A percentile compares a stretch with the other conserved stretches of the same genome.
Conservation (phyloP, 2,797 vertebrate genomes). For the Diplodus sargus region DNA sequence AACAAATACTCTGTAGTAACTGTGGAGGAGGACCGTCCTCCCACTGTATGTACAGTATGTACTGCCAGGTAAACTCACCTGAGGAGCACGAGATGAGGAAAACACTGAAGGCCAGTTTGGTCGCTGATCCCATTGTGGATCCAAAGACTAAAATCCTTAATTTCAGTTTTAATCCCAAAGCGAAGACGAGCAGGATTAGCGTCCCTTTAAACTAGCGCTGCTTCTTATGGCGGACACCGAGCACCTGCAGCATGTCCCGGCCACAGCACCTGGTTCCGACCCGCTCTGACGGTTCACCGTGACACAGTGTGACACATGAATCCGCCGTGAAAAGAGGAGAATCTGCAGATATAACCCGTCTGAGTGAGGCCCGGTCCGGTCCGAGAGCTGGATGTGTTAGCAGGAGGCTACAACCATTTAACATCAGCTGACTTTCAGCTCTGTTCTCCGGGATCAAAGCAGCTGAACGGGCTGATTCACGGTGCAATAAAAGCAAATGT, state of each 20-base stretch:
- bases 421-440: neutral
- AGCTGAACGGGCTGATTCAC: neutral
- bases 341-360: neutral
- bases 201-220: neutral
- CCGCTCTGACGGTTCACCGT: neutral
- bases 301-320: neutral
- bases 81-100: slow-evolving; percentile 96
- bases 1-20: no score
- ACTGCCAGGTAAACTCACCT: slow-evolving; percentile 82
- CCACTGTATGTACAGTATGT: neutral
- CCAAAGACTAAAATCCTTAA: slow-evolving; percentile 29
- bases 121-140: slow-evolving; percentile 92
- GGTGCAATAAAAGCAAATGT: no score
- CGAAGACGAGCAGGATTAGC: neutral
- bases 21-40: neutral
- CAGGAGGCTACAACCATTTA: neutral
- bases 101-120: slow-evolving; percentile 92
- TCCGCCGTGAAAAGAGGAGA: neutral
- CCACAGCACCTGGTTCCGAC: slow-evolving; percentile 1
- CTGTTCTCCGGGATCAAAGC: neutral
- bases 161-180: slow-evolving; percentile 53
- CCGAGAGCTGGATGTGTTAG: neutral
- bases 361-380: neutral
- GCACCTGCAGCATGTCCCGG: slow-evolving; percentile 3
- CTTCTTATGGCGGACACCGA: neutral